Evolutionary conservation across 1,140 invertebrate genomes (phyloP).

Genomic region (Bombus sibiricus): DNA sequence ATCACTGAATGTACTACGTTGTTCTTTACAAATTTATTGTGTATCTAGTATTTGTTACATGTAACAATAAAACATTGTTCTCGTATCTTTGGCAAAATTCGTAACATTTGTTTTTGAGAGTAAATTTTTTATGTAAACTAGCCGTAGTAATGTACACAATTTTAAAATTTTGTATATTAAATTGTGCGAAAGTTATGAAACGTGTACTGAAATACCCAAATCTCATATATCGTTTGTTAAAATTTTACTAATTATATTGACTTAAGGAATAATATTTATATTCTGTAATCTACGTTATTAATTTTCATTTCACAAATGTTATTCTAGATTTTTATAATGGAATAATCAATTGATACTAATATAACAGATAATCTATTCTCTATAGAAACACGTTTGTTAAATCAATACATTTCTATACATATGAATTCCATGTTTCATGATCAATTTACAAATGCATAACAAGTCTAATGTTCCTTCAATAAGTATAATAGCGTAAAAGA

Average conservation of each 20-base stretch:
- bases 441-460: background rate
- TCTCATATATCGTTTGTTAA: constrained; percentile 12
- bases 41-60: constrained; percentile 43
- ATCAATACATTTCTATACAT: constrained; percentile 27
- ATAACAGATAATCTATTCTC: background rate
- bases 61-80: constrained; percentile 47
- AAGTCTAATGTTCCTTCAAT: background rate
- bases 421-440: background rate
- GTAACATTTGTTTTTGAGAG: constrained; percentile 15
- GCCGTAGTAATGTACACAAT: background rate
- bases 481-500: constrained; percentile 41
- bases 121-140: constrained; percentile 18
- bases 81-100: constrained; percentile 18
- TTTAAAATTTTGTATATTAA: constrained; percentile 45
- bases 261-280: background rate
- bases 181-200: constrained; percentile 7
- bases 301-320: background rate
- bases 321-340: background rate
- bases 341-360: constrained; percentile 40
- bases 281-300: background rate
- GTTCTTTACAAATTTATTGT: constrained; percentile 35
- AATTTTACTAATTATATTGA: constrained; percentile 9
- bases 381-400: constrained; percentile 22
- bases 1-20: constrained; percentile 2
- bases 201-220: background rate